These are phyloP conservation scores for Triops longicaudatus DNA, from an alignment of 1,140 invertebrate species.

Conservation along the genomic window DNA sequence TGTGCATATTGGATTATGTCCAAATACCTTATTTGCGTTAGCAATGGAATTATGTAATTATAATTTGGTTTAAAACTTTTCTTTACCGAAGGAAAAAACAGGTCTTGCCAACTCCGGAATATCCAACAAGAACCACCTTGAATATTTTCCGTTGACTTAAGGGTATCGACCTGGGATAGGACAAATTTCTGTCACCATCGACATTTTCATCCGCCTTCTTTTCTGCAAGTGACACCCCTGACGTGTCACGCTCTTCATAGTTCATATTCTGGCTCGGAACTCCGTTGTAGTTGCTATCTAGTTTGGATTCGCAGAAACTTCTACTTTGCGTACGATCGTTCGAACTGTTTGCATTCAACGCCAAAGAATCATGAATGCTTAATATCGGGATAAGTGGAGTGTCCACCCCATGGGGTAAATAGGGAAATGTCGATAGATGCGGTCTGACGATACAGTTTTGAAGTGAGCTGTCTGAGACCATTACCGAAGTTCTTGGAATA, in stretches of 20 bases:
- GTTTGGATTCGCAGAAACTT: neutral
- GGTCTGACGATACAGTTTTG: no score
- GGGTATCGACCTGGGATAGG: neutral
- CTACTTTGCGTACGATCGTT: neutral
- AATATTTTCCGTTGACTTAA: neutral
- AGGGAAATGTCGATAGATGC: no score
- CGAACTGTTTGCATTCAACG: neutral
- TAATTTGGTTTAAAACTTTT: neutral
- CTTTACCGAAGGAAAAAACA: constrained; percentile 16
- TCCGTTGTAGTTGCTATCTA: neutral
- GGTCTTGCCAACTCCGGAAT: constrained; percentile 19
- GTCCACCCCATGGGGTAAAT: no score
- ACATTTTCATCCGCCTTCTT: neutral
- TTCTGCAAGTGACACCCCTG: neutral
- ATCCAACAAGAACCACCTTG: constrained; percentile 17
- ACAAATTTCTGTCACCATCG: neutral
- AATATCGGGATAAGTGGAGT: no score
- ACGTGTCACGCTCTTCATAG: neutral
- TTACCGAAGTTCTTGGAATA: neutral
- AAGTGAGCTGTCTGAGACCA: neutral
- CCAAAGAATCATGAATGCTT: no score
- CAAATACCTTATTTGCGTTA: constrained; percentile 8
- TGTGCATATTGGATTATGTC: neutral
- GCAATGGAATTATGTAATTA: neutral
- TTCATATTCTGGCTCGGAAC: neutral